Evolutionary conservation across 2,888 invertebrate genomes (phyloP).

Genomic region (Idaea biselata): DNA sequence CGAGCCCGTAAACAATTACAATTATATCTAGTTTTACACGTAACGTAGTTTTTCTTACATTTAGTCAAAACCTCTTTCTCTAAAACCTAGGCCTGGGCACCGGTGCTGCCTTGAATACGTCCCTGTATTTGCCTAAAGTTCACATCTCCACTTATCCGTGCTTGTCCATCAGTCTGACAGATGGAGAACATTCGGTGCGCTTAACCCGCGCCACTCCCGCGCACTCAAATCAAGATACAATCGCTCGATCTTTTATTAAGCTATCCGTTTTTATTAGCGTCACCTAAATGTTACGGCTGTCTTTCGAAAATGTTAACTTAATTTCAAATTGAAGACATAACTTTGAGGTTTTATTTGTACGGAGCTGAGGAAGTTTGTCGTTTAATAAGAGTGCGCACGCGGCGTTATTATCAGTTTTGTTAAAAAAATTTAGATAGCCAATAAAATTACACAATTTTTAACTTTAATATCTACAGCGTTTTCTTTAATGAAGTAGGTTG

Average conservation of each 20-base stretch:
- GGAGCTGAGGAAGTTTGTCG: not conserved
- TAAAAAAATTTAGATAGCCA: not conserved
- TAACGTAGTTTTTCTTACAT: not conserved
- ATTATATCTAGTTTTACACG: too few species aligned
- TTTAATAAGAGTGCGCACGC: not conserved
- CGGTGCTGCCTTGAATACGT: not conserved
- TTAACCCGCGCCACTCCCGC: not conserved
- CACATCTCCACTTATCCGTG: not conserved
- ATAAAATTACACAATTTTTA: not conserved
- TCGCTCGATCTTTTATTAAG: not conserved
- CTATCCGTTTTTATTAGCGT: not conserved
- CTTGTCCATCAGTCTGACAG: not conserved
- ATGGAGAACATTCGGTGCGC: not conserved
- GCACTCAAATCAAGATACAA: not conserved
- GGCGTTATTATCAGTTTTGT: not conserved
- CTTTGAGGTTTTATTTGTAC: not conserved
- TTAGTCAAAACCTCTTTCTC: not conserved
- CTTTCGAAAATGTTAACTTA: not conserved
- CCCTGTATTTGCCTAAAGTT: not conserved
- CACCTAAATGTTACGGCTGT: constrained; percentile 1
- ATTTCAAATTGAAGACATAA: not conserved
- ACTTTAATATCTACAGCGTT: not conserved
- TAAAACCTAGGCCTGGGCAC: not conserved
- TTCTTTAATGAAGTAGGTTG: not conserved
- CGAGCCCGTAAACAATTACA: too few species aligned